Conservation (phyloP, 1,140 invertebrate genomes). For the Drosophila oshimai region DNA sequence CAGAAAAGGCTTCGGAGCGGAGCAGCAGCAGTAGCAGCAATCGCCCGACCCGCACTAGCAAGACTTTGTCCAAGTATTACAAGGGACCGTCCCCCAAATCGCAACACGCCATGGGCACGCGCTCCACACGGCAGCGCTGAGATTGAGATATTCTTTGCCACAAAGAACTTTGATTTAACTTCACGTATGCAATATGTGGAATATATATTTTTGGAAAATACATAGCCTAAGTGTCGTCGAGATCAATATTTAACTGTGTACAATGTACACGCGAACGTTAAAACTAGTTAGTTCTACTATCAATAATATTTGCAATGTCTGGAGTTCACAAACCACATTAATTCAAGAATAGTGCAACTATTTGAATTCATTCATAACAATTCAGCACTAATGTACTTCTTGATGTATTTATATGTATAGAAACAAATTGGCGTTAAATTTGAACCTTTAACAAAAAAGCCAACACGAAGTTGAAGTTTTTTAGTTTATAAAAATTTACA, state of each 20-base stretch:
- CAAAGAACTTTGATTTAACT: not conserved
- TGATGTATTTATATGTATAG: not conserved
- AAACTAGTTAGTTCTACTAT: not conserved
- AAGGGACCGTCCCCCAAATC: slow-evolving; percentile 58
- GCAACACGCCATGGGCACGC: slow-evolving; percentile 66
- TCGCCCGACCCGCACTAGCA: slow-evolving; percentile 68
- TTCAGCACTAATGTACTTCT: not conserved
- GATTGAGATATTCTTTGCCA: slow-evolving; percentile 1
- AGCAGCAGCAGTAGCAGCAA: slow-evolving; percentile 12
- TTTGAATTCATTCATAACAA: slow-evolving; percentile 3
- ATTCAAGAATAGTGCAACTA: slow-evolving; percentile 52
- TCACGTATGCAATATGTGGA: slow-evolving; percentile 46
- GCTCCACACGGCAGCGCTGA: slow-evolving; percentile 60
- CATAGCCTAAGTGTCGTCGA: slow-evolving; percentile 6
- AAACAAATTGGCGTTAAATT: too few relatives aligned
- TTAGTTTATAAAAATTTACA: not conserved
- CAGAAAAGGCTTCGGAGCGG: slow-evolving; percentile 33
- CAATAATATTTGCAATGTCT: not conserved
- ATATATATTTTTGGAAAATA: slow-evolving; percentile 18
- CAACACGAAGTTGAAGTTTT: not conserved
- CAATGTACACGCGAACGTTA: slow-evolving; percentile 13
- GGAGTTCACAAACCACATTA: not conserved
- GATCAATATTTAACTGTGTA: slow-evolving; percentile 9
- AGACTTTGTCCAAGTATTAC: slow-evolving; percentile 79
- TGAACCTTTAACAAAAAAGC: not conserved